Evolutionary conservation across 2,888 invertebrate genomes (phyloP), one percentile per base, ranked within the genome.

Genomic region (Apeira syringaria): DNA sequence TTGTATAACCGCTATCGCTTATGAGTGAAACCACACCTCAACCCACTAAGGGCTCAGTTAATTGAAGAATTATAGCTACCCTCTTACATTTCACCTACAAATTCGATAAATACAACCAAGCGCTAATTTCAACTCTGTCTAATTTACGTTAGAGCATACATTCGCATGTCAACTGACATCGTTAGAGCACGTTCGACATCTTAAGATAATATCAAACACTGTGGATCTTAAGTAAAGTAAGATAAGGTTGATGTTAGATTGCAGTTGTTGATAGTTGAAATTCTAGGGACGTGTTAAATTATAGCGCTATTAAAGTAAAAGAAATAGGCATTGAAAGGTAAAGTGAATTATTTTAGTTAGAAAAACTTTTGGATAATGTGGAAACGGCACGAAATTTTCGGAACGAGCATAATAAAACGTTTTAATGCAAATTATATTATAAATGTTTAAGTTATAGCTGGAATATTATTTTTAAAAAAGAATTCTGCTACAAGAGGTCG

Each of bases 11-110:
- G 58, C 61, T 55, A 6, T 7, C 33, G 17, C 58, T 44, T 41
- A 15, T 46, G 24, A 27, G 35, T 46, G 12, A 11, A 1, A 34
- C 57, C 57, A 39, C 29, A 29, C 41, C n/a, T 28, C 38, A 44
- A 44, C 46, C 47, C 54, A 50, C 61, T 63, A 55, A 63, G 60
- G 62, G 53, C 60, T 62, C 61, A 64, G 68, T 72, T 80, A 80
- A 79, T 80, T 80, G 78, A 74, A 76, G 77, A 80, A 77, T 78
- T 79, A 80, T 80, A 69, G 72, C 77, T 60, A 72, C 69, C 73
- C 64, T 66, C 68, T 63, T 58, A 65, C 61, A 59, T 70, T 64
- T 64, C 60, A 56, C 51, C 44, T 53, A 56, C 61, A 67, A 70
- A 68, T 66, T 63, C 53, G 58, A 65, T 65, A 60, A 59, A 54